Percentiles rank a stretch among this genome's conserved stretches.
Conservation (phyloP, 2,113 vertebrate species). For the Leiothrix lutea region DNA sequence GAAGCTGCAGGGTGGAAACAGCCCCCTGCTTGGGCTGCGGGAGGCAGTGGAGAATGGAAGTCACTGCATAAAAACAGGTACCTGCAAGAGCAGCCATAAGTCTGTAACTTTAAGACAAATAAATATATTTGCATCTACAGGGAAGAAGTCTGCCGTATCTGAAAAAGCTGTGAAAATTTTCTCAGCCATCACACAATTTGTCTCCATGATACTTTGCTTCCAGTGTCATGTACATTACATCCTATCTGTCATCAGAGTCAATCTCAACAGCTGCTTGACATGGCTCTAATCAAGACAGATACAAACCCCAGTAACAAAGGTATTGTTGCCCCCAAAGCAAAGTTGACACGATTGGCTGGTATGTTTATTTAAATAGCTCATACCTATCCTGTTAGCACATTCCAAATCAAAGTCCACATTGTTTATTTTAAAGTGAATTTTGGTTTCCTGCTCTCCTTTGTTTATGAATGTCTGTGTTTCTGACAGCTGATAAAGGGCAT, state of each 20-base stretch:
- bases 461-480: conserved; percentile 54
- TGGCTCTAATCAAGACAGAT: conserved; percentile 36
- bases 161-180: conserved; percentile 15
- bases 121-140: neutral
- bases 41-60: neutral
- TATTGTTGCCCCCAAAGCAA: neutral
- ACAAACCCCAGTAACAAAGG: neutral
- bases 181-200: neutral
- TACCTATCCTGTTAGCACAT: conserved; percentile 38
- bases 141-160: neutral
- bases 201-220: conserved; percentile 17
- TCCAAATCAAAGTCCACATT: conserved; percentile 11
- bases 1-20: neutral
- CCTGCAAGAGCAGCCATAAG: neutral
- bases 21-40: neutral
- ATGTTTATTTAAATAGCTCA: conserved; percentile 38
- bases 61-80: neutral
- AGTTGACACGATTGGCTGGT: neutral
- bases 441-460: neutral
- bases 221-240: neutral
- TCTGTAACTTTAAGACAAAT: conserved; percentile 2
- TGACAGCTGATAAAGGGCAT: conserved; percentile 61
- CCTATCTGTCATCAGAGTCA: neutral
- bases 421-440: conserved; percentile 57
- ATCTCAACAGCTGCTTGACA: neutral